Conservation (phyloP, 92 coral and sea anemone species). For the Palythoa grandis region DNA sequence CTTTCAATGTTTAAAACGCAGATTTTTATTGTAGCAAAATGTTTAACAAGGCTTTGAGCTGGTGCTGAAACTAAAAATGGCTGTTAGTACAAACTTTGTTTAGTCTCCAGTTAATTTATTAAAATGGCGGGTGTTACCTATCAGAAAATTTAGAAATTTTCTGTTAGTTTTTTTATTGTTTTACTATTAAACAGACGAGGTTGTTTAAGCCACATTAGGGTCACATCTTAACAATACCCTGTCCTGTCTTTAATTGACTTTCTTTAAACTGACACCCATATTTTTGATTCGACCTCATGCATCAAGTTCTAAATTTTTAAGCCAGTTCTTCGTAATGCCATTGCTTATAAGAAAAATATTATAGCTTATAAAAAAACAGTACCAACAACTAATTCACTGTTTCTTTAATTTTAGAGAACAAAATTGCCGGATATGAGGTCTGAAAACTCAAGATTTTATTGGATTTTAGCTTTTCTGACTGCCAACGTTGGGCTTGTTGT, state of each 20-base stretch:
- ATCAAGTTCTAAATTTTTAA: too few relatives aligned
- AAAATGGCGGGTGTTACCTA: neutral
- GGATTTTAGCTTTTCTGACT: constrained; percentile 42
- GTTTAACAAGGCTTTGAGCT: neutral
- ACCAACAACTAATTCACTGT: neutral
- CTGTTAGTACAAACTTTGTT: neutral
- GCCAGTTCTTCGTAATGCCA: too few relatives aligned
- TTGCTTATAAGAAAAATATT: neutral
- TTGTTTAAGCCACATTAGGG: too few relatives aligned
- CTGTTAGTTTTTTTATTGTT: neutral
- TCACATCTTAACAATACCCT: too few relatives aligned
- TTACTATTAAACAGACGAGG: neutral
- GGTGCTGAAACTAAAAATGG: neutral
- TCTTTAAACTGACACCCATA: too few relatives aligned
- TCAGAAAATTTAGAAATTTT: neutral
- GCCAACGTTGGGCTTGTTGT: constrained; percentile 57
- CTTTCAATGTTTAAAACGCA: neutral
- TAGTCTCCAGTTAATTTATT: neutral
- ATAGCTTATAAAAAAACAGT: neutral
- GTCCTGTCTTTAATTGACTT: too few relatives aligned
- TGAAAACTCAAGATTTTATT: neutral
- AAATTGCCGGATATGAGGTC: constrained; percentile 27
- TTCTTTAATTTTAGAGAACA: constrained; percentile 5
- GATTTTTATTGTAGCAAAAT: neutral
- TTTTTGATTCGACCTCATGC: too few relatives aligned